Evolutionary conservation across 2,888 invertebrate genomes (phyloP).

Genomic region (Drosophila nigricruria): DNA sequence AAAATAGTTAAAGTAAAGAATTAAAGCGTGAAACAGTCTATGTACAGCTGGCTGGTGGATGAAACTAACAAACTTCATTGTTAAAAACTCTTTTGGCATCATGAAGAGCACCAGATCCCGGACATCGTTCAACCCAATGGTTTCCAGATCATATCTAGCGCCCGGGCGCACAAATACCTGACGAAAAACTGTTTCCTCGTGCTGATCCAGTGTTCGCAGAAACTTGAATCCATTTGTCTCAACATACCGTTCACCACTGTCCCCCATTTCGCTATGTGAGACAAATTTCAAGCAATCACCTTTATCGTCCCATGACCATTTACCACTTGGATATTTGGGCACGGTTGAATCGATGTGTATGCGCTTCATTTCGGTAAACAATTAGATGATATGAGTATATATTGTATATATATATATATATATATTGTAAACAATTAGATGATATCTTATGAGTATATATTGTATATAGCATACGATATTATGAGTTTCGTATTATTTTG

Average conservation of each 20-base stretch:
- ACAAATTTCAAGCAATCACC: slow-evolving; percentile 65
- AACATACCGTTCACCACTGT: slow-evolving; percentile 54
- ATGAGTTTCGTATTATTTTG: slow-evolving; percentile 2
- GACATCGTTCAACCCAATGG: slow-evolving; percentile 81
- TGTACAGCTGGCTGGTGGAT: slow-evolving; percentile 76
- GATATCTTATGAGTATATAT: neutral
- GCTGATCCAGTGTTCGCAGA: slow-evolving; percentile 69
- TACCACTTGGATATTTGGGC: slow-evolving; percentile 79
- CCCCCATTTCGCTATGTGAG: slow-evolving; percentile 40
- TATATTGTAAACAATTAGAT: neutral
- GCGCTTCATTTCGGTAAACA: slow-evolving; percentile 22
- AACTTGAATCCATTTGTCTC: slow-evolving; percentile 73
- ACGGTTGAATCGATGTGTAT: slow-evolving; percentile 67
- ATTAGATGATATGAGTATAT: slow-evolving; percentile 1
- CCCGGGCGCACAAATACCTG: slow-evolving; percentile 72
- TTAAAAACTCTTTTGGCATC: slow-evolving; percentile 75
- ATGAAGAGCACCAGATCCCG: slow-evolving; percentile 82
- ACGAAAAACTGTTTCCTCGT: slow-evolving; percentile 81
- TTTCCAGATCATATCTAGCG: slow-evolving; percentile 73
- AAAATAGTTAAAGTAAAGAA: slow-evolving; percentile 84
- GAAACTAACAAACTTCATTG: slow-evolving; percentile 75
- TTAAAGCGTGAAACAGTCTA: slow-evolving; percentile 64
- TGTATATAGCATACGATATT: neutral
- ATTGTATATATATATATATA: too few relatives aligned
- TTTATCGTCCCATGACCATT: slow-evolving; percentile 77